Evolutionary conservation across 2,797 vertebrate genomes (phyloP).

Genomic region (Myoxocephalus aenaeus): DNA sequence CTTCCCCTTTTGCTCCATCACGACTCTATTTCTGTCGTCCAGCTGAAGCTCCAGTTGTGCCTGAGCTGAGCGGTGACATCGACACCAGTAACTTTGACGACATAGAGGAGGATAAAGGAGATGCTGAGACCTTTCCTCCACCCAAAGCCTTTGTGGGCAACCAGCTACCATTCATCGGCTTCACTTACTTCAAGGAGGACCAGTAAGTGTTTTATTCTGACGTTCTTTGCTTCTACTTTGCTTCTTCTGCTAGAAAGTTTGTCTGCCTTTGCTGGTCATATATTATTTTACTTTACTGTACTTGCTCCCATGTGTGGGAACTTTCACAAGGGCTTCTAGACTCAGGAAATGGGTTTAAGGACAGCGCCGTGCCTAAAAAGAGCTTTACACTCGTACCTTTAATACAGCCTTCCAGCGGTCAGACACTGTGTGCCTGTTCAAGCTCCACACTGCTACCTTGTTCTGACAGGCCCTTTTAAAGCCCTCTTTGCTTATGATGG

Average conservation of each 20-base stretch:
- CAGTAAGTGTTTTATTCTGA: slow-evolving; percentile 85
- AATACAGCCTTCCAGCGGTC: slow-evolving; percentile 41
- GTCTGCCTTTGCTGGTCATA: neutral
- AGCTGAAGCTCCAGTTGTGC: slow-evolving; percentile 98
- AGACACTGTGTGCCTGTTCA: slow-evolving; percentile 74
- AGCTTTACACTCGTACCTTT: slow-evolving; percentile 52
- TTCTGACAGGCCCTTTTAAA: slow-evolving; percentile 60
- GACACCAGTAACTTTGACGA: slow-evolving; percentile 99
- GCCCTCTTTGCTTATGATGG: slow-evolving; percentile 39
- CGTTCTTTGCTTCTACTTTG: slow-evolving; percentile 53
- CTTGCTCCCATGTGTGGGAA: neutral
- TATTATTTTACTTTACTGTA: neutral
- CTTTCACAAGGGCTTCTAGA: slow-evolving; percentile 4
- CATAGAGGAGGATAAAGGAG: slow-evolving; percentile 93
- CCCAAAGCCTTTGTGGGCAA: slow-evolving; percentile 97
- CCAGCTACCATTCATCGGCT: slow-evolving; percentile 97
- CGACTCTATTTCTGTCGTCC: slow-evolving; percentile 54
- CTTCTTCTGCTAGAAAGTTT: slow-evolving; percentile 21
- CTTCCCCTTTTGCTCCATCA: slow-evolving; percentile 28
- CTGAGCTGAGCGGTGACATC: slow-evolving; percentile 94
- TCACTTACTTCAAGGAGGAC: slow-evolving; percentile 97
- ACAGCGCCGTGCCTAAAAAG: slow-evolving; percentile 29
- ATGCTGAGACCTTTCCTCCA: slow-evolving; percentile 93
- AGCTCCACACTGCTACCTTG: slow-evolving; percentile 77
- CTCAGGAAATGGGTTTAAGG: slow-evolving; percentile 34